Base-by-base conservation (phyloP, 37 sponge, comb jelly and placozoan species). In the Cliona cf. orientalis region DNA sequence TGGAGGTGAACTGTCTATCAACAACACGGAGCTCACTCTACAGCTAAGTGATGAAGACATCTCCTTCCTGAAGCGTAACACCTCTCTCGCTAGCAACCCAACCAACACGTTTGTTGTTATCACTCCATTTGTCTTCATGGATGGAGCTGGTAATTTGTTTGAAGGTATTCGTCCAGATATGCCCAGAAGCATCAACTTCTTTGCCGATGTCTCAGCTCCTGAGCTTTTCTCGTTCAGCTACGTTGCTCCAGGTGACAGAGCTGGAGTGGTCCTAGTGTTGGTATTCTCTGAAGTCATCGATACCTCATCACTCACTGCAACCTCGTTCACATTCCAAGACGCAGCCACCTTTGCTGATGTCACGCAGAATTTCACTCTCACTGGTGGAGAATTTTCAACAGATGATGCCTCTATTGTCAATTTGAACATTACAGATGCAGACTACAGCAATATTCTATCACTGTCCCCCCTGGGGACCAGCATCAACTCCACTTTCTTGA, bases 231-330 rank as follows among this genome's bases (percentile, higher is more conserved):
- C 81, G 21, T 92, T 92, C 78, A 65, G 79, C 41, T 92, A 92
- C 39, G 73, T 69, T 17, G 81, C 89, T 21, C 80, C 93, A 32
- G 81, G 80, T 58, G 92, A 92, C 63, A 78, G 92, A 46, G 76
- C 86, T 46, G 93, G 93, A 60, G 61, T 92, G 33, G 78, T 91
- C 3, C 46, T 95, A 9, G 68, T 39, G 34, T 61, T 95, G 58
- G 45, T 58, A 29, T 90, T 90, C 73, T 94, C 95, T 28, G 91
- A 94, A 75, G 91, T 90, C 3, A 59, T 94, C 23, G 74, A 89
- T 53, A 57, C 61, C 28, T 58, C 85, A 0, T 72, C 91, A 38
- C 42, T 94, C 23, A 79, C 75, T 69, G 71, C 69, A 3, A 49
- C 73, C 12, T 41, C 44, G 0, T 42, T 94, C 33, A 91, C 88